phyloP scores from a whole-genome alignment of 2,888 invertebrate genomes.

The Agrochola lychnidis region DNA sequence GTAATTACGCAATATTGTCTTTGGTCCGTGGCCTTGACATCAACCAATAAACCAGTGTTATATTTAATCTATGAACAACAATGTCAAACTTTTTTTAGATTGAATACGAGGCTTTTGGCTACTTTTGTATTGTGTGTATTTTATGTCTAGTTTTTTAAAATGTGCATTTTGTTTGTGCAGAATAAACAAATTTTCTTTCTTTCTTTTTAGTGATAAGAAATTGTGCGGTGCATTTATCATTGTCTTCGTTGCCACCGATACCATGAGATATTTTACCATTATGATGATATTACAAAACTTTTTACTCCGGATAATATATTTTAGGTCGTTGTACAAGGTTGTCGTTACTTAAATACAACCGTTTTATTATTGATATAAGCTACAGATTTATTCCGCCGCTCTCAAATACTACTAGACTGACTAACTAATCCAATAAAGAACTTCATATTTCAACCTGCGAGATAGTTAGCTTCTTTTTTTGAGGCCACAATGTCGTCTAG shows the following conservation, averaged over 20 bases:
- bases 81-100: too few species aligned
- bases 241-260: not conserved
- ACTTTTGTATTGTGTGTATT: too few species aligned
- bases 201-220: not conserved
- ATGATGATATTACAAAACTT: not conserved
- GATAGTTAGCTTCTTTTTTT: constrained; percentile 4
- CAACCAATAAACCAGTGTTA: too few species aligned
- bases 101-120: too few species aligned
- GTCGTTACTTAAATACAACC: not conserved
- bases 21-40: too few species aligned
- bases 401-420: too few species aligned
- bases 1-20: too few species aligned
- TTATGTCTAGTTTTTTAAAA: too few species aligned
- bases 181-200: too few species aligned
- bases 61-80: too few species aligned
- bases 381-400: not conserved
- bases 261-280: too few species aligned
- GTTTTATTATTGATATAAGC: not conserved
- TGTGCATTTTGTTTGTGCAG: too few species aligned
- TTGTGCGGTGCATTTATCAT: not conserved
- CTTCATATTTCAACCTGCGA: not conserved
- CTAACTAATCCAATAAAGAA: not conserved
- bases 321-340: not conserved
- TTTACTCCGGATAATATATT: not conserved
- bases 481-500: constrained; percentile 28